Base-by-base conservation (phyloP, 2,797 vertebrate genomes). In the Tarsius wallacei region DNA sequence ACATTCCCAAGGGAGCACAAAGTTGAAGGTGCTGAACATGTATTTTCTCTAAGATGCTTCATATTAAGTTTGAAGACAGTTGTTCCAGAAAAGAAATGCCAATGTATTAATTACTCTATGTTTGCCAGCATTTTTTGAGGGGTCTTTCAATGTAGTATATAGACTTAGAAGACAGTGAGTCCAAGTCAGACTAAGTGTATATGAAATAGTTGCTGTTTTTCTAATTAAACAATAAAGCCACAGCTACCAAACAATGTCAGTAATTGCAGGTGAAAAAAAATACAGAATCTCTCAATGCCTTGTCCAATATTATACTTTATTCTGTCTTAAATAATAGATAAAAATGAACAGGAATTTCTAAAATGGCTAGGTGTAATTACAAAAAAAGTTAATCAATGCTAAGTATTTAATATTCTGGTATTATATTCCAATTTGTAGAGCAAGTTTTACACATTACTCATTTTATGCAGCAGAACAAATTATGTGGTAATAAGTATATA, bases 141-240 rank as follows among this genome's bases (percentile, higher is more conserved):
- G 17, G 19, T 73, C 31, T 93, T 15, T 63, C 21, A 21, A 13
- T 15, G 7, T n/a, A 87, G 21, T 51, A 21, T 6, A 80, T n/a
- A 21, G 28, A 7, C 91, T 73, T 55, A 85, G 22, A 87, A 68
- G 10, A 70, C 8, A 74, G 28, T 59, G 90, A 91, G 53, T 93
- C 26, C 36, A 94, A 82, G 13, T 73, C 49, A 94, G 31, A 26
- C 22, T 77, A 93, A 89, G 47, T 5, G 28, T 83, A 14, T 59
- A 85, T 87, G 92, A 91, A 66, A 95, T 59, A 11, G 87, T 86
- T 95, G 26, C 16, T 63, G 21, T 88, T 74, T 92, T 94, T 96
- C 81, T 83, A 78, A 74, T 51, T 95, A 94, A 88, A 87, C 63
- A 73, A 57, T 16, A 77, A 81, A 91, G 78, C 2, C 28, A 81